A percentile compares a stretch with the other conserved stretches of the same genome.
Conservation (phyloP, 2,888 invertebrate genomes). For the Spilarctia lutea region DNA sequence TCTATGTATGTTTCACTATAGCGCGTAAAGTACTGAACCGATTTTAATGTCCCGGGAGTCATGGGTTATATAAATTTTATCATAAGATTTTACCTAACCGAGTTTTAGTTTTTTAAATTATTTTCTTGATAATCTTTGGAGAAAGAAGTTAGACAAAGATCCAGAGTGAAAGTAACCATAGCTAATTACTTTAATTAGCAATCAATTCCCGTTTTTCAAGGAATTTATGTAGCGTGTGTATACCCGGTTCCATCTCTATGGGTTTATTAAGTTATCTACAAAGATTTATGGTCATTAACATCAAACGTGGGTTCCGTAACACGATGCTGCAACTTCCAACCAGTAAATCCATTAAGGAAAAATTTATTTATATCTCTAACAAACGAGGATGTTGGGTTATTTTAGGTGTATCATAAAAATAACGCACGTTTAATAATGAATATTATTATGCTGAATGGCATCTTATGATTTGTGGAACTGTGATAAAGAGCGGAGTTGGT, state of each 20-base stretch:
- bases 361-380: slow-evolving; percentile 17
- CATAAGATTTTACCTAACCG: no score
- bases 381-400: slow-evolving; percentile 9
- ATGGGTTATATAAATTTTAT: no score
- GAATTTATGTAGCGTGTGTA: neutral
- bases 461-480: neutral
- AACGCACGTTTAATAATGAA: neutral
- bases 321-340: slow-evolving; percentile 13
- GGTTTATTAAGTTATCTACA: neutral
- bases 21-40: no score
- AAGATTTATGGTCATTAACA: slow-evolving; percentile 12
- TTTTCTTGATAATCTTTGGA: no score
- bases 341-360: slow-evolving; percentile 17
- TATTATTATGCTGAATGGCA: neutral
- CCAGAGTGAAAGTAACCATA: neutral
- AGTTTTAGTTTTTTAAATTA: no score
- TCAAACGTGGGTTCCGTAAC: slow-evolving; percentile 24
- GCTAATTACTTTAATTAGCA: neutral
- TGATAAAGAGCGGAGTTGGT: neutral
- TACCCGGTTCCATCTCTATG: neutral
- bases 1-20: no score
- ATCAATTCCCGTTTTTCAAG: neutral
- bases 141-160: neutral
- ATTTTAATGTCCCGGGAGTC: no score
- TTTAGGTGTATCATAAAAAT: slow-evolving; percentile 2